Base-by-base conservation (phyloP, 1,140 invertebrate genomes). In the Rhopalosiphum maidis region DNA sequence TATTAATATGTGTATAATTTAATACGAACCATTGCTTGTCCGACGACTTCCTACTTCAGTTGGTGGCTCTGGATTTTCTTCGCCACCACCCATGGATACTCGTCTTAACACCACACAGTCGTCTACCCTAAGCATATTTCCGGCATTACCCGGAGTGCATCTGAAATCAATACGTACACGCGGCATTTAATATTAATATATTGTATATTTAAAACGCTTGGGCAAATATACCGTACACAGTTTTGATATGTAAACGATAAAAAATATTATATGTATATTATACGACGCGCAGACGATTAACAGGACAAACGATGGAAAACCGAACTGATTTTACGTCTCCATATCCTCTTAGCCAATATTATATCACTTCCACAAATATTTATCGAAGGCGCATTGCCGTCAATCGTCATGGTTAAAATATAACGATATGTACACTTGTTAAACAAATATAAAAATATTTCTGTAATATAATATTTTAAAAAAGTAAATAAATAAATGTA, bases 81-180 rank as follows among this genome's bases (percentile, higher is more conserved):
- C 94, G 6, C 94, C 94, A 51, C 94, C 94, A 7, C 93, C 94
- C 94, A 94, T 94, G 48, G 94, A 94, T 43, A 94, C 94, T 48
- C 94, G 91, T 48, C 94, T 93, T 2, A 94, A 83, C 0, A 94
- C 94, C 30, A 94, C 94, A 68, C 93, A 94, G 51, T 94, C 94
- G 41, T 94, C 91, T 51, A 94, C 94, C 85, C 93, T 94, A 8
- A 94, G 90, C 94, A 94, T 94, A 46, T 46, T 93, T 41, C 87
- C 93, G 51, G 77, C 91, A 93, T 93, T 86, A 93, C 91, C 77
- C 82, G 68, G 37, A 86, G 25, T 55, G 8, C 23, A 22, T 54
- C 91, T 83, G 77, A 93, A 85, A 85, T 55, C 77, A 86, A 77
- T 90, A 90, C 25, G 21, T 1, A 90, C 7, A 23, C 87, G 30